phyloP scores from a whole-genome alignment of 2,113 vertebrate genomes.

The Elephas maximus region DNA sequence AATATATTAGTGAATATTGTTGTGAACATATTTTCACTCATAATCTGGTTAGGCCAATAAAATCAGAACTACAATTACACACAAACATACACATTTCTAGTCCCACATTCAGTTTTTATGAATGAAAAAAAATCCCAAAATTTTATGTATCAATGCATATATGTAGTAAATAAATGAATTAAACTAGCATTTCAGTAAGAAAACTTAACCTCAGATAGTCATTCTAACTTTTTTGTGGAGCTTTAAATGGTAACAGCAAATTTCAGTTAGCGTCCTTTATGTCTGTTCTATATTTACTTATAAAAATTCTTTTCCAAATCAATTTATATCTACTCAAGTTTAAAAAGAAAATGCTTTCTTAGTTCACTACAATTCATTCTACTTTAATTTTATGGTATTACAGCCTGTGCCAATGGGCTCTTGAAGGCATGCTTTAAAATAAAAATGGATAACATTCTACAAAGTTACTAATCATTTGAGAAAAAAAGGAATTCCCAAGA shows the following conservation, averaged over 20 bases:
- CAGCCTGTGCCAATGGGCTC: not conserved
- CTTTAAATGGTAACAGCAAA: not conserved
- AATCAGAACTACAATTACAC: not conserved
- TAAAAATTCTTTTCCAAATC: not conserved
- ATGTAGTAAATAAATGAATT: not conserved
- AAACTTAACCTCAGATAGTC: not conserved
- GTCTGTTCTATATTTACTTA: not conserved
- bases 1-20: not conserved
- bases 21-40: not conserved
- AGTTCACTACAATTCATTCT: not conserved
- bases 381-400: constrained; percentile 17
- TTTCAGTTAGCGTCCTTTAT: not conserved
- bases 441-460: constrained; percentile 5
- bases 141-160: not conserved
- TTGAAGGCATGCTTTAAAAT: not conserved
- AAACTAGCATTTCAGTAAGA: not conserved
- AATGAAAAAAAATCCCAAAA: not conserved
- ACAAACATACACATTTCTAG: not conserved
- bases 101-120: not conserved
- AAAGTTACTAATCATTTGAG: constrained; percentile 14
- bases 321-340: not conserved
- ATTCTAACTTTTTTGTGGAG: not conserved
- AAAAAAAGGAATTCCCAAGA: not conserved
- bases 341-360: not conserved
- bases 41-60: not conserved